These are phyloP conservation scores for Zoroaster sp. DNA, from an alignment of 53 echinoderm and acorn worm species.

Conservation along the genomic window DNA sequence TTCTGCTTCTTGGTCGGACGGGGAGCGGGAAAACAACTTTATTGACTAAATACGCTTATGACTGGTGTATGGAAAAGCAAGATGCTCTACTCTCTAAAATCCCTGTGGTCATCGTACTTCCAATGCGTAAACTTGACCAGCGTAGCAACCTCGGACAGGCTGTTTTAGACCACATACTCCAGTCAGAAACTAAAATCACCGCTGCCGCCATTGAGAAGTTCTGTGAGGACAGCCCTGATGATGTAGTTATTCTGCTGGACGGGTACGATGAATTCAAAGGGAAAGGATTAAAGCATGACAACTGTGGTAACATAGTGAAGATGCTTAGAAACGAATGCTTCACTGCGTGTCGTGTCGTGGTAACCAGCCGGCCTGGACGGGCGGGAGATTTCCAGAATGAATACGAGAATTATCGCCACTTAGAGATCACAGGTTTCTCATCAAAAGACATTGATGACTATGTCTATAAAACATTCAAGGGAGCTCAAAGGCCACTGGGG, in stretches of 20 bases:
- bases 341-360: slow-evolving; percentile 32
- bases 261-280: slow-evolving; percentile 77
- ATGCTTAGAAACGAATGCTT: slow-evolving; percentile 59
- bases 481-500: slow-evolving; percentile 23
- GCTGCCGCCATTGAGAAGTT: slow-evolving; percentile 53
- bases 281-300: slow-evolving; percentile 56
- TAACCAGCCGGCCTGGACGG: slow-evolving; percentile 63
- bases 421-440: slow-evolving; percentile 68
- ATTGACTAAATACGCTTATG: slow-evolving; percentile 53
- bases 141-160: slow-evolving; percentile 62
- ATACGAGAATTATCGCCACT: slow-evolving; percentile 58
- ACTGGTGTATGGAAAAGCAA: slow-evolving; percentile 31
- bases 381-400: slow-evolving; percentile 56
- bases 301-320: slow-evolving; percentile 63
- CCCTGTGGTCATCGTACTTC: slow-evolving; percentile 50
- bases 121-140: slow-evolving; percentile 63
- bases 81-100: slow-evolving; percentile 2
- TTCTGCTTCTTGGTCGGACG: slow-evolving; percentile 56
- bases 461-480: slow-evolving; percentile 51
- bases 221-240: slow-evolving; percentile 44
- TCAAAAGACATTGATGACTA: slow-evolving; percentile 57
- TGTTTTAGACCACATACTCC: slow-evolving; percentile 51
- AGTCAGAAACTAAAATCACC: background rate
- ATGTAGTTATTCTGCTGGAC: slow-evolving; percentile 58
- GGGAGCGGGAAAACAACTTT: slow-evolving; percentile 71